phyloP scores from a whole-genome alignment of 1,140 invertebrate species.

The Drosophila santomea region DNA sequence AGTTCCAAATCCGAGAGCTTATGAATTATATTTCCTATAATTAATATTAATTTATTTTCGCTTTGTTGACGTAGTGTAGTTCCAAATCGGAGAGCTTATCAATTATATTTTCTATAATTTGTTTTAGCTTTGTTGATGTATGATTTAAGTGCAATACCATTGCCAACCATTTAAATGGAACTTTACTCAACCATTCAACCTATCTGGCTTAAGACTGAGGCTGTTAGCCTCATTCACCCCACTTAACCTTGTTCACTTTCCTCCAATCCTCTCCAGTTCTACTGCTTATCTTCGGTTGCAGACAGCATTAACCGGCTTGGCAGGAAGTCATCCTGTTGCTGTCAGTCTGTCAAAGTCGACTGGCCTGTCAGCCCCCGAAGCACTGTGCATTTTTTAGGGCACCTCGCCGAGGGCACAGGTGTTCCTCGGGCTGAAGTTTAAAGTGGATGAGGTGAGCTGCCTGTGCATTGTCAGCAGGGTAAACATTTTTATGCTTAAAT shows the following conservation, averaged over 20 bases:
- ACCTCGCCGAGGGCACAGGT: constrained; percentile 7
- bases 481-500: constrained; percentile 53
- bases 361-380: constrained; percentile 17
- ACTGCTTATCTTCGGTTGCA: constrained; percentile 17
- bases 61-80: neutral
- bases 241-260: neutral
- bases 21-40: no score
- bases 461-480: constrained; percentile 29
- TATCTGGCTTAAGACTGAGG: neutral
- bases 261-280: constrained; percentile 2
- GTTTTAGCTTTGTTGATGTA: neutral
- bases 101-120: no score
- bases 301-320: constrained; percentile 22
- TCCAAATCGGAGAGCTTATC: neutral
- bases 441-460: constrained; percentile 16
- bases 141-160: no score
- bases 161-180: neutral
- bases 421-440: neutral
- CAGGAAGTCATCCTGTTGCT: constrained; percentile 16
- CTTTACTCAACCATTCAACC: no score
- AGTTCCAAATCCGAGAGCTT: neutral
- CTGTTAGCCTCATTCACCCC: neutral
- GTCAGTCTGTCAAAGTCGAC: constrained; percentile 29
- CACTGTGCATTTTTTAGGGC: constrained; percentile 22
- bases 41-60: neutral